A percentile compares a stretch with the other conserved stretches of the same genome.
phyloP scores from a whole-genome alignment of 2,888 invertebrate genomes.

The Noctua janthina region DNA sequence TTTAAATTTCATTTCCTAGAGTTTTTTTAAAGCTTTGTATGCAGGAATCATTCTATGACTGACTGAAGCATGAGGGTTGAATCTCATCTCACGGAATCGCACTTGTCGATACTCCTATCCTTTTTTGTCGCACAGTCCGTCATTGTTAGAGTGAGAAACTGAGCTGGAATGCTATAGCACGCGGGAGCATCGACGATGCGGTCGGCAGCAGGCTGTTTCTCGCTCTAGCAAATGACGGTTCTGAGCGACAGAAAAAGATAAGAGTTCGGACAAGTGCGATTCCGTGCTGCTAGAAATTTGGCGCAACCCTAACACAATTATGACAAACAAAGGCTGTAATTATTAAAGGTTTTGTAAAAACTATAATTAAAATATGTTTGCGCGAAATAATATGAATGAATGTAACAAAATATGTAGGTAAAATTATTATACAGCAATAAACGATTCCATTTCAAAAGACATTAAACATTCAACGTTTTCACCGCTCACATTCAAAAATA shows the following conservation, averaged over 20 bases:
- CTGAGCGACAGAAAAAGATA: too few relatives aligned
- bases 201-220: too few relatives aligned
- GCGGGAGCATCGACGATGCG: too few relatives aligned
- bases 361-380: not conserved
- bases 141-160: too few relatives aligned
- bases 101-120: too few relatives aligned
- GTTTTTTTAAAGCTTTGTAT: not conserved
- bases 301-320: not conserved
- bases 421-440: not conserved
- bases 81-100: too few relatives aligned
- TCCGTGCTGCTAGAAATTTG: not conserved
- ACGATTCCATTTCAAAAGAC: not conserved
- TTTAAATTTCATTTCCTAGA: not conserved
- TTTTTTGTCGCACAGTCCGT: too few relatives aligned
- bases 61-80: too few relatives aligned
- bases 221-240: too few relatives aligned
- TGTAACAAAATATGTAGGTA: not conserved
- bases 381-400: not conserved
- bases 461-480: not conserved
- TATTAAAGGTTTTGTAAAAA: not conserved
- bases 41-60: not conserved
- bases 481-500: not conserved
- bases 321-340: not conserved
- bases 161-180: too few relatives aligned
- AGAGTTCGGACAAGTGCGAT: too few relatives aligned